Evolutionary conservation across 2,113 vertebrate genomes (phyloP), one percentile per base, ranked within the genome.

Genomic region (Lichenostomus cassidix): DNA sequence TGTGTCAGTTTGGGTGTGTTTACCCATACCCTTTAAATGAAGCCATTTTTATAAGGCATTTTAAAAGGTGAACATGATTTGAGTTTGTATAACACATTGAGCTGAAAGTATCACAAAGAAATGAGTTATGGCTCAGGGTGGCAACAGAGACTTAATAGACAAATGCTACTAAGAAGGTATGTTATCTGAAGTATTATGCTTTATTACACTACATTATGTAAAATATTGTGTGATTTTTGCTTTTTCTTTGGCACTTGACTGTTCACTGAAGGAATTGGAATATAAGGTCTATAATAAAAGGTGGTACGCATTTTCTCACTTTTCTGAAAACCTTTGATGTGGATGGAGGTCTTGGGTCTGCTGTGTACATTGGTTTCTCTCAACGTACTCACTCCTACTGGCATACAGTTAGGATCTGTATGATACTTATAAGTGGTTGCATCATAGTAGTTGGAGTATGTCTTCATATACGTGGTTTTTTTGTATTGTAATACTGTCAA

Each of bases 61-160:
- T 94, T 83, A 67, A 90, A 92, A 80, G n/a, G 15, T 16, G 11
- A 77, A 64, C 19, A 68, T 74, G 35, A 55, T 85, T 78, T 92
- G 41, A 47, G 82, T 79, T 90, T 77, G 67, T 80, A 15, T 29
- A 67, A 27, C 37, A 87, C 13, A 33, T 1, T 1, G 15, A 75
- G 37, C 47, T 75, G 33, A 82, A 77, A 14, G 9, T 89, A 80
- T 62, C 4, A 1, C n/a, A 84, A 29, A 58, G 17, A 31, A 68
- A 67, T 62, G 12, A 92, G 37, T 83, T 91, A 46, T 4, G 28
- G 35, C 56, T 56, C 31, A 33, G 35, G 9, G 22, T 49, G 46
- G 25, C 39, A 87, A 68, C 20, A 94, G 25, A 46, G 9, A 27
- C 41, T 63, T 78, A 73, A 33, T 3, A 85, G 65, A 41, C 6